A percentile compares a stretch with the other conserved stretches of the same genome.
These are phyloP conservation scores for Hymenopus coronatus DNA, from an alignment of 2,888 invertebrate species.

Conservation along the genomic window DNA sequence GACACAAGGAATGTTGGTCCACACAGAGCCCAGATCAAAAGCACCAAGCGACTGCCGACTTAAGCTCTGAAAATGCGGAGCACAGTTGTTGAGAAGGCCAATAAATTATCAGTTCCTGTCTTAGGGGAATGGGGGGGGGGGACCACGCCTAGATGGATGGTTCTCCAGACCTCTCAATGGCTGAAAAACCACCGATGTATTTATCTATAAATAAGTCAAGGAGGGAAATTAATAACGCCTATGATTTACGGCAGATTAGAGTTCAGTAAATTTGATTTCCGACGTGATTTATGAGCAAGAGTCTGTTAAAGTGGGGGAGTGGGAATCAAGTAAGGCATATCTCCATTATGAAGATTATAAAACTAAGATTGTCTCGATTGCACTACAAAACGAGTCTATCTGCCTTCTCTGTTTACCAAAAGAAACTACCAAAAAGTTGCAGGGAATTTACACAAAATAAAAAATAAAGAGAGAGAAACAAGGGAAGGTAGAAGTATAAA, in stretches of 20 bases:
- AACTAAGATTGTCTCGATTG: not conserved
- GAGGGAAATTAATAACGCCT: not conserved
- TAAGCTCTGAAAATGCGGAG: not conserved
- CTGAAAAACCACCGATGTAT: not conserved
- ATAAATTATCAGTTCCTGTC: not conserved
- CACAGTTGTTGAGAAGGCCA: not conserved
- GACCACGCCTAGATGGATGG: not conserved
- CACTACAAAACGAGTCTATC: not conserved
- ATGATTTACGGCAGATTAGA: not conserved
- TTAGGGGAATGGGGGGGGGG: not conserved
- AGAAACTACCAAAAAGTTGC: too few relatives aligned
- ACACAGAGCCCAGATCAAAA: not conserved
- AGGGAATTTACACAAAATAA: too few relatives aligned
- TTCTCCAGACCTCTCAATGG: not conserved
- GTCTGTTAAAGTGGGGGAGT: not conserved
- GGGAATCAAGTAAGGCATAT: not conserved
- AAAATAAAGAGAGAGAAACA: too few relatives aligned
- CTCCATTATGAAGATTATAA: not conserved
- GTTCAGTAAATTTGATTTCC: not conserved
- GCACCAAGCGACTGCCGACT: not conserved
- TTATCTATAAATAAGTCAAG: not conserved
- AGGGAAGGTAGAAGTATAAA: too few relatives aligned
- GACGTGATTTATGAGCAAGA: not conserved
- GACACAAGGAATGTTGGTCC: not conserved
- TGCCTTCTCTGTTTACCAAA: not conserved